Conservation (phyloP, 2,113 vertebrate species). For the Todiramphus chloris region DNA sequence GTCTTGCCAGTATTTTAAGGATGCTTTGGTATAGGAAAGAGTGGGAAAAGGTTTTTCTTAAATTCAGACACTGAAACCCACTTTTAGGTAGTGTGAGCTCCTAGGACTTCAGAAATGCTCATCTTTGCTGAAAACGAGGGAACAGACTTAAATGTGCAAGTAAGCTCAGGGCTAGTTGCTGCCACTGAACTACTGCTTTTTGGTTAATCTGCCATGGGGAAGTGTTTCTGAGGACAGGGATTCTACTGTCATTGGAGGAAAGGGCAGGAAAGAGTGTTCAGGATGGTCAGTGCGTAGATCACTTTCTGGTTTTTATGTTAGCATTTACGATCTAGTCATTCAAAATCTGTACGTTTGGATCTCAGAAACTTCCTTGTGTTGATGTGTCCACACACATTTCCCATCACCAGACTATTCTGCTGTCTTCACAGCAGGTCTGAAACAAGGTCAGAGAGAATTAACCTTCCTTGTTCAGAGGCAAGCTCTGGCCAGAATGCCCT, state of each 20-base stretch:
- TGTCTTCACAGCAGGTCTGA: background rate
- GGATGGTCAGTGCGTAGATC: rapidly evolving
- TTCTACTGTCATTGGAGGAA: background rate
- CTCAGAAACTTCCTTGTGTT: background rate
- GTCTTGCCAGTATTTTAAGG: background rate
- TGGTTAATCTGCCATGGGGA: background rate
- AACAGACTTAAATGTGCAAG: background rate
- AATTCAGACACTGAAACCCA: background rate
- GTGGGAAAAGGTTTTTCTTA: background rate
- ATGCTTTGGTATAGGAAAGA: background rate
- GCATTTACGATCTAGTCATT: background rate
- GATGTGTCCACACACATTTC: background rate
- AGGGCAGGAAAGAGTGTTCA: background rate
- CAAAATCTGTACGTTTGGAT: background rate
- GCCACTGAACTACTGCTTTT: background rate
- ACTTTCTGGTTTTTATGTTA: background rate
- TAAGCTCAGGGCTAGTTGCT: background rate
- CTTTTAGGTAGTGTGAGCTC: background rate
- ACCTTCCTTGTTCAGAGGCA: background rate
- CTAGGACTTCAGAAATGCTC: background rate
- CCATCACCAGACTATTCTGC: background rate
- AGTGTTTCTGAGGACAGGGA: background rate
- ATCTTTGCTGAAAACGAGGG: background rate
- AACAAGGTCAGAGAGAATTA: background rate
- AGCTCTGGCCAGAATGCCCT: background rate